Base-by-base conservation (phyloP, 92 coral and sea anemone species). In the Heteractis magnifica region DNA sequence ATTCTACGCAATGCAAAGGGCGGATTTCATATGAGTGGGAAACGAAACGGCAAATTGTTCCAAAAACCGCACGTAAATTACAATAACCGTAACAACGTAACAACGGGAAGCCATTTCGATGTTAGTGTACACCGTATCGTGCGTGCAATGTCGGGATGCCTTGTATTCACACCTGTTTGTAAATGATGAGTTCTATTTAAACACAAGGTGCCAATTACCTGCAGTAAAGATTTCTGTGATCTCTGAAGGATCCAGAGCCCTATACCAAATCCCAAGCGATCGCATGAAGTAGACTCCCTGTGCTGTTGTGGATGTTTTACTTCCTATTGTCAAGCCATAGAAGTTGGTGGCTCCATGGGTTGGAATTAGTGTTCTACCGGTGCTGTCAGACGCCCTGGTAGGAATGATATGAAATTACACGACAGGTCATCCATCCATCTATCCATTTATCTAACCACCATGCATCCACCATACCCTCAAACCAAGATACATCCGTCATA, bases 241-340 rank as follows among this genome's bases (percentile, higher is more conserved):
- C 83, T 97, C 98, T 55, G 80, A 65, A 15, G 90, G 51, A 18
- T 91, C 77, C 78, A 97, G 75, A 20, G 78, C 81, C 58, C 90
- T 89, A 26, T 82, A 82, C 99, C 99, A 97, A 72, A 94, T 85
- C 5, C 93, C 99, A 60, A 97, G 84, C 15, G 94, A 89, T 49
- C 98, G 87, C 86, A 94, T 83, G 58, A 49, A 76, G 60, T 84
- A 85, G 6, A 76, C 93, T 7, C 94, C 99, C 15, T 81, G 75
- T 0, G 81, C 50, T 56, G 60, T 76, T 12, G 16, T 60, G 56
- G 78, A 59, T 21, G 87, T 79, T 62, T 86, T 77, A 77, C 93
- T 89, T 50, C 98, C 98, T 18, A 93, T 86, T 34, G 71, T 82
- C 34, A 93, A 80, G 9, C 80, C 49, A 9, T 14, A 26, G 21